phyloP scores from a whole-genome alignment of 2,113 vertebrate species.

The Gnathonemus echidnorhynchus region DNA sequence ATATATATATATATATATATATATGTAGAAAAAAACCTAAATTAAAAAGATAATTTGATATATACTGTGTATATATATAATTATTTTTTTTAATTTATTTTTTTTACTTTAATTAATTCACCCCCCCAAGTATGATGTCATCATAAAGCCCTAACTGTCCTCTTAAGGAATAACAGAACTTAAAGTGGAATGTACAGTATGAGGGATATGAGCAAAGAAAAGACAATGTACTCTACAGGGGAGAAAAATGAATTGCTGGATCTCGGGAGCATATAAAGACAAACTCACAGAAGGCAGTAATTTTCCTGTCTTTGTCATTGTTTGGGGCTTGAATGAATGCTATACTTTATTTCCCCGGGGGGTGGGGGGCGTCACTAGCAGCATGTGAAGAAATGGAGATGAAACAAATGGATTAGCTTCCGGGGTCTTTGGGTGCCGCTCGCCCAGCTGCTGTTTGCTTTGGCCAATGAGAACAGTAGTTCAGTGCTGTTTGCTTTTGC shows the following conservation, averaged over 20 bases:
- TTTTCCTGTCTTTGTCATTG: conserved; percentile 5
- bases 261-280: not conserved
- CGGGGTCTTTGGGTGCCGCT: not conserved
- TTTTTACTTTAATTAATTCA: not conserved
- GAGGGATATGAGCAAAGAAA: not conserved
- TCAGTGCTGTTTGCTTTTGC: not conserved
- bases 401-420: not conserved
- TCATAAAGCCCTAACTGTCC: not conserved
- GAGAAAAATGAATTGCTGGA: not conserved
- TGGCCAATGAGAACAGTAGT: not conserved
- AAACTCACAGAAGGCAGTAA: not conserved
- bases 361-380: not conserved
- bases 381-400: not conserved
- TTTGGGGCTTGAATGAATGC: not conserved
- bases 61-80: not conserved
- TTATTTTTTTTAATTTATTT: not conserved
- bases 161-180: not conserved
- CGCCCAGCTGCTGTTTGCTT: not conserved
- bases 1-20: too few relatives aligned
- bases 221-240: not conserved
- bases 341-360: not conserved
- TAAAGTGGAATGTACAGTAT: not conserved
- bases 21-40: not conserved
- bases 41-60: not conserved
- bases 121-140: not conserved